These are phyloP conservation scores for Epirrhoe alternata DNA, from an alignment of 2,888 invertebrate genomes.

Conservation along the genomic window DNA sequence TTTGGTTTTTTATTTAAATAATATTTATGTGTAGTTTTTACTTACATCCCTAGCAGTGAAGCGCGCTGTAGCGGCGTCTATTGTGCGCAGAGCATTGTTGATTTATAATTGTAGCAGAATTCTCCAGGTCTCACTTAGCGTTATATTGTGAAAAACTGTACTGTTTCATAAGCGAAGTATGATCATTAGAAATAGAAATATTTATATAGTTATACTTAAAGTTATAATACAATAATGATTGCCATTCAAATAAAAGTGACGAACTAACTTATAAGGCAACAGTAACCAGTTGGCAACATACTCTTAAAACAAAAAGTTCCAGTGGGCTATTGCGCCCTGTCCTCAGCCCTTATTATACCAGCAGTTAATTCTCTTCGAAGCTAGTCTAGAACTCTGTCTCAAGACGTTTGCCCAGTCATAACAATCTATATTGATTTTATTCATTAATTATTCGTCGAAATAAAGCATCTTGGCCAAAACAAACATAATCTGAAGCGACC, in stretches of 20 bases:
- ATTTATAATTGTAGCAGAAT: constrained; percentile 59
- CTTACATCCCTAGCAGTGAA: constrained; percentile 11
- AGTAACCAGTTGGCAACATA: too few relatives aligned
- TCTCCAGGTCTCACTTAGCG: constrained; percentile 47
- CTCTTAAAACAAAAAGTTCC: too few relatives aligned
- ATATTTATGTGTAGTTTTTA: not conserved
- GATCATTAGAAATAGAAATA: too few relatives aligned
- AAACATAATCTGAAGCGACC: constrained; percentile 28
- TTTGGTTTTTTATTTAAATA: too few relatives aligned
- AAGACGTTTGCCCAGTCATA: not conserved
- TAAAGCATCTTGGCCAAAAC: constrained; percentile 29
- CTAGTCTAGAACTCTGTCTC: not conserved
- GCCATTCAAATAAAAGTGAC: too few relatives aligned
- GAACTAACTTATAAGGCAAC: too few relatives aligned
- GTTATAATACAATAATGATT: too few relatives aligned
- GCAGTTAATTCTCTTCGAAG: too few relatives aligned
- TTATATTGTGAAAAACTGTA: constrained; percentile 14
- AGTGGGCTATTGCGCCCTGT: too few relatives aligned
- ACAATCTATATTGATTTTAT: too few relatives aligned
- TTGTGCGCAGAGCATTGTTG: constrained; percentile 55
- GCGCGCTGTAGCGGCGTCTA: constrained; percentile 39
- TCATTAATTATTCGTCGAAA: constrained; percentile 5
- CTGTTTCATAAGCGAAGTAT: not conserved
- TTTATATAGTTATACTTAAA: too few relatives aligned
- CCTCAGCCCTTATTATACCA: too few relatives aligned